Evolutionary conservation across 1,140 invertebrate species (phyloP), one percentile per base, ranked within the genome.

Genomic region (Eriocheir sinensis): DNA sequence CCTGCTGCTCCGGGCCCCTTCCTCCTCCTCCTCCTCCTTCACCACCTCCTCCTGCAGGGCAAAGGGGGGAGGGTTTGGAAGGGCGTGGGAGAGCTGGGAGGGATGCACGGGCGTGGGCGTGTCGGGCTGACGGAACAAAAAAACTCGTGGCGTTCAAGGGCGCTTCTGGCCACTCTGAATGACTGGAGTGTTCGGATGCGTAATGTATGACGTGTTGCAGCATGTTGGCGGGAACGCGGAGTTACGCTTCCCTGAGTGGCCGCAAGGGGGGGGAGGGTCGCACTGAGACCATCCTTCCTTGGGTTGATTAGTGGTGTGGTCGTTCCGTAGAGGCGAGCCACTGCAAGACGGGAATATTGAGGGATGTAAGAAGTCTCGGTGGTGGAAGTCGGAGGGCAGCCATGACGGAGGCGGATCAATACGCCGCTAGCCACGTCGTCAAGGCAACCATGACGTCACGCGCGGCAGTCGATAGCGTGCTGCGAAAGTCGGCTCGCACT

Each of bases 381-480:
- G 38, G 21, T 88, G 85, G 85, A 88, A 88, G 85, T 88, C 85
- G 12, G 85, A 41, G 85, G 38, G 85, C 85, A 88, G 85, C 85
- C 85, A 88, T 88, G 85, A 88, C 85, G 85, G 85, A 88, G 85
- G 85, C 3, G 38, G 85, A 88, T 88, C 85, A 88, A 88, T 88
- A 88, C 27, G 8, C n/a, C 79, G 34, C 38, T 27, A 2, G 60
- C 85, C 38, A 27, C 85, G 85, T 88, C 41, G 85, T 40, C 85
- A 88, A 41, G 85, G 38, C 85, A 88, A 88, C 85, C 17, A 88
- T 88, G 85, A 88, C 85, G 85, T 88, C 85, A 88, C 40, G 34
- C 38, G 9, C 38, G 85, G 21, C 85, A 88, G 85, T 88, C 85
- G 17, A 88, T 88, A 88, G 85, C 36, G 36, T n/a, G 85, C 85